Evolutionary conservation across 2,113 vertebrate species (phyloP).

Genomic region (Piprites chloris): DNA sequence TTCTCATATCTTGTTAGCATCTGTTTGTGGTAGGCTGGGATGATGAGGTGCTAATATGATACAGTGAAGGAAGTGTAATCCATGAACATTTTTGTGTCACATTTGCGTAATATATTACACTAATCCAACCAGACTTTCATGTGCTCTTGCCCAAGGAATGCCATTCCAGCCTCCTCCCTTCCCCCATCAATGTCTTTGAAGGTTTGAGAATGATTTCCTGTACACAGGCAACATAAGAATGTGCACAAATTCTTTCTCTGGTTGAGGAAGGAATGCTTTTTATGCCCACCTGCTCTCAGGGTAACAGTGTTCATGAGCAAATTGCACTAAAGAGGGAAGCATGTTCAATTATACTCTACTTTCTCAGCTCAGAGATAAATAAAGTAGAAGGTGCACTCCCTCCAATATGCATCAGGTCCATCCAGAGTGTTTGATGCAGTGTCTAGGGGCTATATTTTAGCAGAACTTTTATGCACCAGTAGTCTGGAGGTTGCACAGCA

Average conservation of each 20-base stretch:
- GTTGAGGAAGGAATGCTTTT: neutral
- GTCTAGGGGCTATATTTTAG: neutral
- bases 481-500: neutral
- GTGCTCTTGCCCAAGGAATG: slow-evolving; percentile 60
- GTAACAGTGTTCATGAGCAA: slow-evolving; percentile 1
- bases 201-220: slow-evolving; percentile 66
- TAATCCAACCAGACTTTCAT: slow-evolving; percentile 69
- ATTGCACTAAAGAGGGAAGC: slow-evolving; percentile 10
- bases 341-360: slow-evolving; percentile 44
- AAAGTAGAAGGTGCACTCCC: slow-evolving; percentile 26
- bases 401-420: neutral
- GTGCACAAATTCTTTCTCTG: neutral
- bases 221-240: slow-evolving; percentile 32
- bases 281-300: neutral
- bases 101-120: slow-evolving; percentile 67
- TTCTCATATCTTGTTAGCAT: slow-evolving; percentile 67
- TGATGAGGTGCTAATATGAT: slow-evolving; percentile 73
- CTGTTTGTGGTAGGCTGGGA: slow-evolving; percentile 62
- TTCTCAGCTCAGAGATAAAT: neutral
- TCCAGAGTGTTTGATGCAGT: neutral
- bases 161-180: slow-evolving; percentile 33
- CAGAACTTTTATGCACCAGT: neutral
- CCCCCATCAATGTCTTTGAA: slow-evolving; percentile 64
- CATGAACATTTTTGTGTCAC: slow-evolving; percentile 69
- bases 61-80: slow-evolving; percentile 69